These are phyloP conservation scores for Drepana arcuata DNA, from an alignment of 1,140 invertebrate species.

Conservation along the genomic window DNA sequence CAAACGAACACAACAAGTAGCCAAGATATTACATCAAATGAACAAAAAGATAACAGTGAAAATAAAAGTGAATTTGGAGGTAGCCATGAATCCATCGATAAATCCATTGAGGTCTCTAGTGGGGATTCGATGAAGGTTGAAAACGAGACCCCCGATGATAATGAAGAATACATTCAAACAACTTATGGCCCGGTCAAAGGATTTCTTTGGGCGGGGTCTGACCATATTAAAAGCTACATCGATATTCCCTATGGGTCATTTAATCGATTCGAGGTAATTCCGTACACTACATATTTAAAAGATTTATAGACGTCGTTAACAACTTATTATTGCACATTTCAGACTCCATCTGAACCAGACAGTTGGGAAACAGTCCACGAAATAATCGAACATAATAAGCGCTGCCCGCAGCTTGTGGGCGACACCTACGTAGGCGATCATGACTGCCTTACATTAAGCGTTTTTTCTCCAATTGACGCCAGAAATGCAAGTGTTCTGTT, in stretches of 20 bases:
- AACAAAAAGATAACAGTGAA: background rate
- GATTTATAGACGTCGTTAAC: background rate
- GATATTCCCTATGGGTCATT: slow-evolving; percentile 27
- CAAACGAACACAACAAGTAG: no score
- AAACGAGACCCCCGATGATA: background rate
- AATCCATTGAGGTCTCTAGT: background rate
- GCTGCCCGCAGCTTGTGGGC: slow-evolving; percentile 41
- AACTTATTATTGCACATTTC: slow-evolving; percentile 17
- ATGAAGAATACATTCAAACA: slow-evolving; percentile 3
- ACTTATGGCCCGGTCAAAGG: slow-evolving; percentile 6
- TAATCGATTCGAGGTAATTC: background rate
- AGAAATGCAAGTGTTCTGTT: slow-evolving; percentile 33
- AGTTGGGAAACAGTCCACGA: slow-evolving; percentile 62
- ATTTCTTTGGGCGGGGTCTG: background rate
- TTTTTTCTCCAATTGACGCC: slow-evolving; percentile 24
- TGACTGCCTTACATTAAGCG: slow-evolving; percentile 44
- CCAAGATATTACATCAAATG: background rate
- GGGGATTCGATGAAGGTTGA: no score
- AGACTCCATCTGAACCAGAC: slow-evolving; percentile 64
- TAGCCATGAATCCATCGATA: background rate
- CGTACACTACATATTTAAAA: background rate
- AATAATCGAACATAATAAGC: slow-evolving; percentile 45
- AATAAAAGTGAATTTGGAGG: background rate
- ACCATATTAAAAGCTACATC: slow-evolving; percentile 15
- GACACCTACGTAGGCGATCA: slow-evolving; percentile 15